phyloP scores from a whole-genome alignment of 92 coral and sea anemone species.

The Parazoanthus atlanticus region DNA sequence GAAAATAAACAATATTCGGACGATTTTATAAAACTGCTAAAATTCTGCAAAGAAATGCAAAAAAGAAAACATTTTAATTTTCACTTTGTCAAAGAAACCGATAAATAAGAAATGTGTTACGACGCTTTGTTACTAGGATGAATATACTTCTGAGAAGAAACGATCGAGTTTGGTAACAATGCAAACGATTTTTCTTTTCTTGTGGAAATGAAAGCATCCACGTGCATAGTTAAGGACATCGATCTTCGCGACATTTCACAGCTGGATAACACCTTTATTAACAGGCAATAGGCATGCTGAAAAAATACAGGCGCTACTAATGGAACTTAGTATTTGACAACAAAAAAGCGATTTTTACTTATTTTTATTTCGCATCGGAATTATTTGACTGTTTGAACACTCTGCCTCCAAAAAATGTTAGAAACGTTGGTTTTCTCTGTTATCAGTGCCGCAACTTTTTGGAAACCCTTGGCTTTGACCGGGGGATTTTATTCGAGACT shows the following conservation, averaged over 20 bases:
- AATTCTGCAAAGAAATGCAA: no score
- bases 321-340: not conserved
- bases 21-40: no score
- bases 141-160: not conserved
- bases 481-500: no score
- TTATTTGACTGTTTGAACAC: no score
- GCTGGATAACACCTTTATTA: not conserved
- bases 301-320: not conserved
- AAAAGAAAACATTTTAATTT: no score
- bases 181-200: conserved; percentile 32
- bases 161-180: not conserved
- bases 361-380: not conserved
- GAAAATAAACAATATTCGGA: no score
- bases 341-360: no score
- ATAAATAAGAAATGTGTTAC: not conserved
- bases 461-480: no score
- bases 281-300: not conserved
- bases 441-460: no score
- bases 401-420: no score
- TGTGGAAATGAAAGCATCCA: conserved; percentile 16
- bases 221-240: not conserved
- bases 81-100: not conserved
- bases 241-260: not conserved
- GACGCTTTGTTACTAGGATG: not conserved
- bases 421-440: no score